Evolutionary conservation across 2,113 vertebrate species (phyloP).

Genomic region (Limnothrissa miodon): DNA sequence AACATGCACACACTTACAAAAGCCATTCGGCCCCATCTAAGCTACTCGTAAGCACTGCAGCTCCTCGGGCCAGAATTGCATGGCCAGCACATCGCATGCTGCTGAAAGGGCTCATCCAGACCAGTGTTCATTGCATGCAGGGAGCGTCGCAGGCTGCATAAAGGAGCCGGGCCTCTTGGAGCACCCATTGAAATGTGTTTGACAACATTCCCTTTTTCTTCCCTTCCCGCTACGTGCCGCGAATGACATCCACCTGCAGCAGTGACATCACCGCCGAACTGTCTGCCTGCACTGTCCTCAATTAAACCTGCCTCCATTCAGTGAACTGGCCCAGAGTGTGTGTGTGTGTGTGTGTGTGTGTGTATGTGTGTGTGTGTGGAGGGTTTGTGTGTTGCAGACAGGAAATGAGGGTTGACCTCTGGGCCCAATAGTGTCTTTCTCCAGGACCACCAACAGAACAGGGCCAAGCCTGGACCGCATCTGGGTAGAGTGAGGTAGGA

Average conservation of each 20-base stretch:
- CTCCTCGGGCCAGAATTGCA: neutral
- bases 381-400: too few relatives aligned
- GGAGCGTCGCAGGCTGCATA: conserved; percentile 25
- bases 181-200: conserved; percentile 28
- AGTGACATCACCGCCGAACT: neutral
- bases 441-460: neutral
- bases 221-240: neutral
- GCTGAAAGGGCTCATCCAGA: conserved; percentile 9
- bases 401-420: neutral
- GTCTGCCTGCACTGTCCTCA: neutral
- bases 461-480: neutral
- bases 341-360: too few relatives aligned
- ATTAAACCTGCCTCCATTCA: neutral
- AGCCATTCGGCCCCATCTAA: neutral
- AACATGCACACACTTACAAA: neutral
- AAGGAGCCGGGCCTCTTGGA: conserved; percentile 13
- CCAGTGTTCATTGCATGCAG: conserved; percentile 42
- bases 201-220: conserved; percentile 8
- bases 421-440: neutral
- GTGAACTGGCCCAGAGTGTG: neutral
- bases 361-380: too few relatives aligned
- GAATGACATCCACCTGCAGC: conserved; percentile 2
- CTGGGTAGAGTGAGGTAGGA: too few relatives aligned
- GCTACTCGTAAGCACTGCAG: neutral
- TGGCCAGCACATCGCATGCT: conserved; percentile 10